Percentiles rank a stretch among this genome's conserved stretches.
Conservation (phyloP, 2,113 vertebrate species). For the Callipepla californica region DNA sequence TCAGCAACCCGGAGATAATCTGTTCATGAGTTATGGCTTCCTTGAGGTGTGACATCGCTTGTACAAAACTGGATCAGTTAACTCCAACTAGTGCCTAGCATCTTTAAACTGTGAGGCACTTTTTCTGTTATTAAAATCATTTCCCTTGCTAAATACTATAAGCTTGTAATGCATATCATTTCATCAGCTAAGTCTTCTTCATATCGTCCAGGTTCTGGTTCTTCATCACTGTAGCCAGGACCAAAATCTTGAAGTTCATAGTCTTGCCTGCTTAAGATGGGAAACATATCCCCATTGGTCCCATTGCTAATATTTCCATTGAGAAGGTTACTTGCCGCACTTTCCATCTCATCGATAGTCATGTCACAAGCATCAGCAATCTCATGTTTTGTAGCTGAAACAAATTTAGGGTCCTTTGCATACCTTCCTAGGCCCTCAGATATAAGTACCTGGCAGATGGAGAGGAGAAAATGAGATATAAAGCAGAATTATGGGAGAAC, state of each 20-base stretch:
- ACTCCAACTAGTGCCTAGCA: constrained; percentile 87
- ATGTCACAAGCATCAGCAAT: constrained; percentile 98
- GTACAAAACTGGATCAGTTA: constrained; percentile 70
- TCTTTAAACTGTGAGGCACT: constrained; percentile 91
- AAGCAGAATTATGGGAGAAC: not conserved
- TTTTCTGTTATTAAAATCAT: constrained; percentile 86
- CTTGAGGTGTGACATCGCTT: constrained; percentile 72
- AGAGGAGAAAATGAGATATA: not conserved
- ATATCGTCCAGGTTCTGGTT: constrained; percentile 87
- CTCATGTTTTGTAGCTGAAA: constrained; percentile 96
- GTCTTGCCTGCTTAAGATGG: constrained; percentile 84
- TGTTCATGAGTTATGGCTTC: constrained; percentile 79
- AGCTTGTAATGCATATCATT: constrained; percentile 99
- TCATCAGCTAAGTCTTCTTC: constrained; percentile 98
- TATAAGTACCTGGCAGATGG: constrained; percentile 90
- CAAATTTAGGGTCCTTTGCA: constrained; percentile 97
- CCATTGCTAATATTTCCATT: constrained; percentile 85
- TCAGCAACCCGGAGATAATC: constrained; percentile 53
- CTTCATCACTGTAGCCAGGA: constrained; percentile 94
- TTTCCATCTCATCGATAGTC: constrained; percentile 99
- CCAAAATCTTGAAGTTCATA: constrained; percentile 92
- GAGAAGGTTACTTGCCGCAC: constrained; percentile 94
- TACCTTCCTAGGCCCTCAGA: constrained; percentile 96
- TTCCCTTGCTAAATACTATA: constrained; percentile 88
- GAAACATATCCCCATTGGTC: constrained; percentile 86